Conservation (phyloP, 1,140 invertebrate genomes). For the Apis dorsata region DNA sequence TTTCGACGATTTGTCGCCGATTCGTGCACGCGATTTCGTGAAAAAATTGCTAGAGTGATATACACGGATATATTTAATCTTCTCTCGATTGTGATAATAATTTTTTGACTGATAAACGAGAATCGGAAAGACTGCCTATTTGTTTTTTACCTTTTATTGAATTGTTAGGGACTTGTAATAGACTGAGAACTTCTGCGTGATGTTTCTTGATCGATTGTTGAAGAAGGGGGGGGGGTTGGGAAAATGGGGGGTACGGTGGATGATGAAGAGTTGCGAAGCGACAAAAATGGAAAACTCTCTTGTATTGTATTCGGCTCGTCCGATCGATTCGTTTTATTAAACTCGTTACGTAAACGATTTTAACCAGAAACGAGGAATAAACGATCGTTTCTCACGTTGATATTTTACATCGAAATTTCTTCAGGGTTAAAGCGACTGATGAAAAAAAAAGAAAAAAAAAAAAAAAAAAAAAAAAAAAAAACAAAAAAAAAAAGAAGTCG, state of each 20-base stretch:
- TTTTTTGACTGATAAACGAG: conserved; percentile 1
- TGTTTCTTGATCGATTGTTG: background rate
- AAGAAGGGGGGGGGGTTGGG: too few relatives aligned
- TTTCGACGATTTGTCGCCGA: background rate
- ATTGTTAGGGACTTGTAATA: background rate
- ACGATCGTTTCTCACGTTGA: background rate
- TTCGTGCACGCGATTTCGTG: too few relatives aligned
- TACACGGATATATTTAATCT: too few relatives aligned
- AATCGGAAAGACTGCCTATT: conserved; percentile 14
- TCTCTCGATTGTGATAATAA: background rate
- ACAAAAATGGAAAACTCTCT: background rate
- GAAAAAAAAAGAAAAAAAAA: too few relatives aligned
- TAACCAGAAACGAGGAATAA: background rate
- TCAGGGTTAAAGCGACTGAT: conserved; percentile 24
- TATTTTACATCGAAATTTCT: background rate
- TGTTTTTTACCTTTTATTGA: conserved; percentile 9
- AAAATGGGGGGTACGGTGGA: background rate
- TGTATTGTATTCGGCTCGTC: background rate
- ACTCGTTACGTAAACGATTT: background rate
- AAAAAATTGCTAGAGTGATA: too few relatives aligned
- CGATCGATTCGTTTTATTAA: background rate
- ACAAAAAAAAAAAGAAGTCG: too few relatives aligned
- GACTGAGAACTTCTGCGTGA: background rate
- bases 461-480: too few relatives aligned
- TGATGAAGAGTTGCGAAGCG: background rate